A percentile compares a stretch with the other conserved stretches of the same genome.
These are phyloP conservation scores for Anhinga anhinga DNA, from an alignment of 2,113 vertebrate genomes.

Conservation along the genomic window DNA sequence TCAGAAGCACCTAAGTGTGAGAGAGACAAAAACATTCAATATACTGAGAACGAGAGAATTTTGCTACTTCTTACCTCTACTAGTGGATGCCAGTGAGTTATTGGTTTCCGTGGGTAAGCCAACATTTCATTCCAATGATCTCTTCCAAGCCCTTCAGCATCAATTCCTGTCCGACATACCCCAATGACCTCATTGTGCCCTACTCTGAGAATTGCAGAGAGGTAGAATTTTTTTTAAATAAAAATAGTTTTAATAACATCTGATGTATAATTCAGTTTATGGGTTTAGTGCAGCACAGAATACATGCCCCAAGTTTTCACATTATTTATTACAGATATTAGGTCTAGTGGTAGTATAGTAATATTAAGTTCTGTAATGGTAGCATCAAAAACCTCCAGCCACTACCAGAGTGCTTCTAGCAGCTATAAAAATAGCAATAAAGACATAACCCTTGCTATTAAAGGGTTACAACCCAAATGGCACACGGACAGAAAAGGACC, in stretches of 20 bases:
- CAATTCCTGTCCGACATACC: constrained; percentile 88
- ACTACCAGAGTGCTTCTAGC: neutral
- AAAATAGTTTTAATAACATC: constrained; percentile 28
- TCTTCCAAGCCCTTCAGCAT: constrained; percentile 92
- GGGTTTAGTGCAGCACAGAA: neutral
- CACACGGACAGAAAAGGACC: neutral
- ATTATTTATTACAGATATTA: constrained; percentile 1
- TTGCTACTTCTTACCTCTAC: constrained; percentile 82
- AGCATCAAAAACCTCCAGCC: neutral
- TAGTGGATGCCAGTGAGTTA: constrained; percentile 96
- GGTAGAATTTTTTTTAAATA: neutral
- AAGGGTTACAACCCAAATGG: neutral
- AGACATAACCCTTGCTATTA: neutral
- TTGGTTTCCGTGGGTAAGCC: constrained; percentile 95
- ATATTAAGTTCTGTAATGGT: neutral
- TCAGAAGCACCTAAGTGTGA: neutral
- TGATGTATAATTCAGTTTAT: neutral
- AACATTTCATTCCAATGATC: constrained; percentile 99
- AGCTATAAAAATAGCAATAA: neutral
- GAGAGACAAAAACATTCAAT: neutral
- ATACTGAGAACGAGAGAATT: neutral
- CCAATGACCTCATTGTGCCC: constrained; percentile 99
- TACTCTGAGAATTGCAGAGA: constrained; percentile 77
- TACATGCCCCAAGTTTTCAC: neutral
- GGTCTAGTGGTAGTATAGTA: neutral